Evolutionary conservation across 2,888 invertebrate species (phyloP).

Genomic region (Pocota personata): DNA sequence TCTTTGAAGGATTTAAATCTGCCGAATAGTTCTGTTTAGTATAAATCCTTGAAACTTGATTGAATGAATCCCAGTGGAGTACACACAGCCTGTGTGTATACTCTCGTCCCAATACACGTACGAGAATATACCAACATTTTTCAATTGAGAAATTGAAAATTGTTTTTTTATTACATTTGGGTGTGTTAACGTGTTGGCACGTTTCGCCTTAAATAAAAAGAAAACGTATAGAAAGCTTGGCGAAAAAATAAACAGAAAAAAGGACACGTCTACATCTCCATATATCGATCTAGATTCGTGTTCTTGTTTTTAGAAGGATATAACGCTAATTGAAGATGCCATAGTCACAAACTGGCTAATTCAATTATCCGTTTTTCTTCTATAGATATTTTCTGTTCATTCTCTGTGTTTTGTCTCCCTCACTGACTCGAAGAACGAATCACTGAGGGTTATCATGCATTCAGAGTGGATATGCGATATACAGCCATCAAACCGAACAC

Average conservation of each 20-base stretch:
- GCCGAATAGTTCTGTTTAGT: constrained; percentile 35
- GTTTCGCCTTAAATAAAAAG: constrained; percentile 11
- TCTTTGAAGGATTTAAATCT: constrained; percentile 38
- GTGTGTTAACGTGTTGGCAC: constrained; percentile 46
- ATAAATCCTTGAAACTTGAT: constrained; percentile 54
- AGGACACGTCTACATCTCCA: constrained; percentile 1
- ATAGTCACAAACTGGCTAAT: constrained; percentile 51
- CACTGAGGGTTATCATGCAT: neutral
- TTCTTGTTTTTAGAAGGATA: constrained; percentile 31
- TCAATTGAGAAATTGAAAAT: constrained; percentile 66
- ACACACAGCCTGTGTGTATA: neutral
- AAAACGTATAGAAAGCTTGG: neutral
- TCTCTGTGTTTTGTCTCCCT: neutral
- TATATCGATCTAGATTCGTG: constrained; percentile 21
- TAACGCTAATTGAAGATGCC: constrained; percentile 60
- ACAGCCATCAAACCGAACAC: neutral
- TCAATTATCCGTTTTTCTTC: constrained; percentile 29
- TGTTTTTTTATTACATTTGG: constrained; percentile 57
- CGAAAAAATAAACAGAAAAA: neutral
- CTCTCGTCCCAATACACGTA: neutral
- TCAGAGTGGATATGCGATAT: neutral
- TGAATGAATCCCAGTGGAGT: constrained; percentile 27
- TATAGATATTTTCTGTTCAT: neutral
- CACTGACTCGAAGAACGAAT: neutral
- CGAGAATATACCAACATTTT: constrained; percentile 12